Evolutionary conservation across 2,113 vertebrate genomes (phyloP).

Genomic region (Lagopus muta): DNA sequence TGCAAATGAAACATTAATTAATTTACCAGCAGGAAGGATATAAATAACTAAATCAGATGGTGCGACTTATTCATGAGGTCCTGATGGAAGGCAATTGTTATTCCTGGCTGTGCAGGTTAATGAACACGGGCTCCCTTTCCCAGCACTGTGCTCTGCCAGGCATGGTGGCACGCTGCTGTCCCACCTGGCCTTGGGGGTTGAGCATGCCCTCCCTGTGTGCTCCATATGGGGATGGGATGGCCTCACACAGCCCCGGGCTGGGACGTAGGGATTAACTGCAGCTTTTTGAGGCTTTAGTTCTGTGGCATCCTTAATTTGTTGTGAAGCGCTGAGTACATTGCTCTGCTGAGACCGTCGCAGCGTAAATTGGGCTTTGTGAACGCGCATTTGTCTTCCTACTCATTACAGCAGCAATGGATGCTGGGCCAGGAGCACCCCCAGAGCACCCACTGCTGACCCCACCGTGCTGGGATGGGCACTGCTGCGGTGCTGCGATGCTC

Average conservation of each 20-base stretch:
- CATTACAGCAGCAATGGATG: neutral
- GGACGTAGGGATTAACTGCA: neutral
- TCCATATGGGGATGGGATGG: neutral
- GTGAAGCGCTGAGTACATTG: accelerated
- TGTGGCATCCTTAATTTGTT: neutral
- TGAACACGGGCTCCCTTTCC: slow-evolving; percentile 9
- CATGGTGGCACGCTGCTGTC: accelerated
- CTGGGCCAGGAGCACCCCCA: neutral
- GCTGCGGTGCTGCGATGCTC: neutral
- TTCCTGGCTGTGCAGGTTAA: slow-evolving; percentile 53
- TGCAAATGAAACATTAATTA: slow-evolving; percentile 62
- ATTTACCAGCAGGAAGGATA: slow-evolving; percentile 75
- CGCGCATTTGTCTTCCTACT: neutral
- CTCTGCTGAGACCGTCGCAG: accelerated
- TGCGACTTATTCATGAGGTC: neutral
- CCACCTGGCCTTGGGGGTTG: no score
- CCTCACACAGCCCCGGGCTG: accelerated
- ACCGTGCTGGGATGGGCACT: neutral
- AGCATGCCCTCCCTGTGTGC: neutral
- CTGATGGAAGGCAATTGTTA: neutral
- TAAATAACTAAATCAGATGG: slow-evolving; percentile 64
- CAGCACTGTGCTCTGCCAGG: neutral
- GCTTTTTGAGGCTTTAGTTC: neutral
- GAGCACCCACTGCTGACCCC: neutral
- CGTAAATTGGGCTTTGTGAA: neutral